Percentiles rank a stretch among this genome's conserved stretches.
Conservation (phyloP, 2,113 vertebrate genomes). For the Mustelus asterias region DNA sequence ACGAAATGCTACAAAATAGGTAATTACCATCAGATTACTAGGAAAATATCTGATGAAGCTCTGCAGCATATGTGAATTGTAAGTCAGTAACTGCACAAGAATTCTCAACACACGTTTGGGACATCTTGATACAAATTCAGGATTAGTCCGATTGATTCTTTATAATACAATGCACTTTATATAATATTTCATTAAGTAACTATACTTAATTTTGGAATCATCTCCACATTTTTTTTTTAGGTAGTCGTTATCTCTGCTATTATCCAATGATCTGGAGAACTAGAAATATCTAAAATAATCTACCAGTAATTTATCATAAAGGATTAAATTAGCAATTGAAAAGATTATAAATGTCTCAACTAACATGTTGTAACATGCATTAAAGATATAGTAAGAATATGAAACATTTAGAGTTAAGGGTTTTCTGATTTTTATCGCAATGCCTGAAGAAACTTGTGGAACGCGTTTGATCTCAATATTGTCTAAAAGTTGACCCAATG, state of each 20-base stretch:
- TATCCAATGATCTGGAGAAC: background rate
- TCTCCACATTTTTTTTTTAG: background rate
- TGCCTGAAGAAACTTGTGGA: background rate
- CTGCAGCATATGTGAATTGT: too few relatives aligned
- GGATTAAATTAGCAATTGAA: background rate
- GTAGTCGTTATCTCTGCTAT: background rate
- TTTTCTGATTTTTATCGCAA: background rate
- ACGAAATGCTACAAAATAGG: too few relatives aligned
- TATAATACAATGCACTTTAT: background rate
- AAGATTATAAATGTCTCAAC: too few relatives aligned
- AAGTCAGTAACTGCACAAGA: too few relatives aligned
- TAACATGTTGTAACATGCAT: background rate
- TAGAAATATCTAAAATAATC: background rate
- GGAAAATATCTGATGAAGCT: too few relatives aligned
- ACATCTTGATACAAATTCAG: background rate
- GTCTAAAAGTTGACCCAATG: too few relatives aligned
- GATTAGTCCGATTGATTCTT: background rate
- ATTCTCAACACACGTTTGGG: too few relatives aligned
- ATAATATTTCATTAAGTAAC: background rate
- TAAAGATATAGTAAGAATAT: background rate
- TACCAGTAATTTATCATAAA: background rate
- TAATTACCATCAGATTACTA: too few relatives aligned
- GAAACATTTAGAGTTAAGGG: background rate
- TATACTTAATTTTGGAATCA: constrained; percentile 4
- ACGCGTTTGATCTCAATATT: too few relatives aligned